Base-by-base conservation (phyloP, 2,797 vertebrate genomes). In the Glossophaga mutica region DNA sequence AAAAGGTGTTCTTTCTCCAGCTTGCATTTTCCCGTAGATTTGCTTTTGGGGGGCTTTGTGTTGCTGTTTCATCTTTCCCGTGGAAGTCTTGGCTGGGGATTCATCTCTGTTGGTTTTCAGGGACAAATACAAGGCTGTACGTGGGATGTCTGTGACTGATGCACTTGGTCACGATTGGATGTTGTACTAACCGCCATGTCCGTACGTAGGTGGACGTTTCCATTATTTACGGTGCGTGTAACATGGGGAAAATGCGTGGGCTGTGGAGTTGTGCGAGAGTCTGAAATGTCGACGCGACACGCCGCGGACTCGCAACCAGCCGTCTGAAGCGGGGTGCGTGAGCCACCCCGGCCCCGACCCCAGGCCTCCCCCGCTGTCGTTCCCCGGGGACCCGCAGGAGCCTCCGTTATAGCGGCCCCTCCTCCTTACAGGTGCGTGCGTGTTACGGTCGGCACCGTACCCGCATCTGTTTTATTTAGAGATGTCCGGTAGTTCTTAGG, bases 51-150 rank as follows among this genome's bases (percentile, higher is more conserved):
- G 29, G 39, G 15, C 2, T 68, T 79, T 78, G 55, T 39, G 15
- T 62, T 90, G 21, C 77, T 70, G 29, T 32, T 92, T 86, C 92
- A 48, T 0, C 0, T 86, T 67, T 79, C 1, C 78, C 29, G 1
- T 50, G 46, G 32, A 50, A 77, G 76, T 87, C 21, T 84, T 39
- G 9, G 55, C 34, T 37, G 6, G 68, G 52, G 34, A 76, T 59
- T 50, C 81, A 55, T 59, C 71, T 46, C 74, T 74, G 73, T 82
- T 86, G 37, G 78, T 90, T 97, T 88, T 76, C 19, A 65, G 94
- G n/a, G 34, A 57, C 68, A n/a, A 29, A 76, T 83, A 57, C 92
- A 78, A n/a, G 16, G 18, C 44, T 73, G 15, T 39, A 48, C 21
- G 10, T 59, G 9, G 67, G 59, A 86, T 68, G 24, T 52, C 5